These are phyloP conservation scores for Cephus sareptanus DNA, from an alignment of 2,888 invertebrate species.

Conservation along the genomic window DNA sequence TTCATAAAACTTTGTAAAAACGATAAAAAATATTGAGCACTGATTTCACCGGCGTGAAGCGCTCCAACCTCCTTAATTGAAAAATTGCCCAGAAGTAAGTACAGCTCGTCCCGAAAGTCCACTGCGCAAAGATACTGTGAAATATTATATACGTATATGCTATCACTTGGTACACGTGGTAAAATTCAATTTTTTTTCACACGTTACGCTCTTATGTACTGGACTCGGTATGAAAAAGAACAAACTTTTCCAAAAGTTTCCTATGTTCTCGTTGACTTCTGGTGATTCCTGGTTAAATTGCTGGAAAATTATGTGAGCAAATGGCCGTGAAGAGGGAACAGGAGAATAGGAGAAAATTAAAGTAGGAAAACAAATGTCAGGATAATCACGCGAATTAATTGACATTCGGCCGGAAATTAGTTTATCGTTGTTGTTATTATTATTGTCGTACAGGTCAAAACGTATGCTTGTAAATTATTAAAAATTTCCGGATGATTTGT, in stretches of 20 bases:
- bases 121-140: too few relatives aligned
- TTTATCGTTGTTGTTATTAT: not conserved
- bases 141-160: too few relatives aligned
- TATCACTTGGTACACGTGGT: too few relatives aligned
- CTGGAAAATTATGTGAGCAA: not conserved
- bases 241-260: not conserved
- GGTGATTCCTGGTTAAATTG: not conserved
- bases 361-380: not conserved
- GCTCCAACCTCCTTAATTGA: too few relatives aligned
- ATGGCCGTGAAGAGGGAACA: not conserved
- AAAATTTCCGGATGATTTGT: not conserved
- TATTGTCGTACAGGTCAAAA: not conserved
- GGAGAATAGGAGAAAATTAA: not conserved
- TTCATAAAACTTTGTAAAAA: too few relatives aligned
- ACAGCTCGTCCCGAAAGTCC: too few relatives aligned
- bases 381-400: not conserved
- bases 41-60: too few relatives aligned
- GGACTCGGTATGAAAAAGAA: not conserved
- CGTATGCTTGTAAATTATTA: not conserved
- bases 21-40: too few relatives aligned
- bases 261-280: not conserved
- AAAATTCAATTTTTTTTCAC: too few relatives aligned
- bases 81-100: too few relatives aligned
- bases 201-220: not conserved
- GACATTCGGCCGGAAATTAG: not conserved